Conservation (phyloP, 2,113 vertebrate species). For the Chionodraco myersi region DNA sequence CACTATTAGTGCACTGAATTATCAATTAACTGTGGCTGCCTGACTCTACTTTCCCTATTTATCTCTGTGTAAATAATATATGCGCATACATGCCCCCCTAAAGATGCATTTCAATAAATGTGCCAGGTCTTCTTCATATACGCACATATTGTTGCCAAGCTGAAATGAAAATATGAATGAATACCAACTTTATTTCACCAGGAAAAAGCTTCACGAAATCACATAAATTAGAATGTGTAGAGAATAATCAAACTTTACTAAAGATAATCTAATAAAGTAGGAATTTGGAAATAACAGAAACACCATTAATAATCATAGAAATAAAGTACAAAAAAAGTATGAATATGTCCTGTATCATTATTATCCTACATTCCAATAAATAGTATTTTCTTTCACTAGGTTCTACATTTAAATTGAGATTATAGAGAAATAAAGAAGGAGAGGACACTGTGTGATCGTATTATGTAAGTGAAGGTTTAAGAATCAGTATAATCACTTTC, state of each 20-base stretch:
- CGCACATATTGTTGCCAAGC: neutral
- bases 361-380: neutral
- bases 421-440: conserved; percentile 21
- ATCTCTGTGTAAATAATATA: neutral
- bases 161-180: no score
- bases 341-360: neutral
- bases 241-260: neutral
- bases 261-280: neutral
- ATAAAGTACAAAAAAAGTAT: neutral
- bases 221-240: neutral
- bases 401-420: neutral
- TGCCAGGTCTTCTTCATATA: neutral
- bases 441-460: conserved; percentile 62
- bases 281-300: neutral
- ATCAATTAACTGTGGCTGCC: neutral
- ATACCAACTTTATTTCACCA: neutral
- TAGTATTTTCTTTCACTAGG: no score
- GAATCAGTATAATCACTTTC: no score
- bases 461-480: conserved; percentile 27
- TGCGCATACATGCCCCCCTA: neutral
- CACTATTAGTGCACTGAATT: neutral
- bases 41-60: neutral
- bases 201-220: neutral
- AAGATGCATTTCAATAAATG: neutral
- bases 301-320: neutral